phyloP scores from a whole-genome alignment of 2,888 invertebrate species.

The Stenodera caucasica region DNA sequence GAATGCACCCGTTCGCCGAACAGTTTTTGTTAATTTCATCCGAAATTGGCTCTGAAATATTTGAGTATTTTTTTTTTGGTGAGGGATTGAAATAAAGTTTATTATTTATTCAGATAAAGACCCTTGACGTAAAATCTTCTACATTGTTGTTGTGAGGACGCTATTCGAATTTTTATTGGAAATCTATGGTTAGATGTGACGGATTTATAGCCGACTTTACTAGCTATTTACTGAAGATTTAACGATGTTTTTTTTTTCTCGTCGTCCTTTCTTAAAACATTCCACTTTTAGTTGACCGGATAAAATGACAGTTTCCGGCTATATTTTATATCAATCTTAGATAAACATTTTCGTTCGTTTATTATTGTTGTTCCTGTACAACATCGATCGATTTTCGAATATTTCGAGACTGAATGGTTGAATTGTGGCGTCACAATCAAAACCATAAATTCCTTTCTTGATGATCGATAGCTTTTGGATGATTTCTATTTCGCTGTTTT shows the following conservation, averaged over 20 bases:
- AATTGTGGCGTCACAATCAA: neutral
- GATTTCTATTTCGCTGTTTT: neutral
- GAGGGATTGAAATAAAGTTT: neutral
- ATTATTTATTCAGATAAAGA: neutral
- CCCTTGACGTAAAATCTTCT: no score
- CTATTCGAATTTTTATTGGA: constrained; percentile 36
- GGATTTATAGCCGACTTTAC: constrained; percentile 47
- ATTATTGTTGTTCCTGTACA: neutral
- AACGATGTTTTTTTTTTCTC: constrained; percentile 27
- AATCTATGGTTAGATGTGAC: constrained; percentile 42
- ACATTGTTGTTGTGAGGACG: neutral
- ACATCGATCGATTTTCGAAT: neutral
- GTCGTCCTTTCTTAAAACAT: constrained; percentile 11
- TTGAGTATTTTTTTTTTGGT: no score
- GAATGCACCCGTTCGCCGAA: no score
- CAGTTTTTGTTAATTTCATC: no score
- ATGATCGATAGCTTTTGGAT: neutral
- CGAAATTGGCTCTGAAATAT: no score
- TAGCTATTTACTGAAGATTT: constrained; percentile 45
- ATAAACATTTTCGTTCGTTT: neutral
- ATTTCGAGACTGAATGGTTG: neutral
- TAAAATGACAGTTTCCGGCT: neutral
- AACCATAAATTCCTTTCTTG: neutral
- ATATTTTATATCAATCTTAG: neutral
- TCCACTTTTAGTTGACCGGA: neutral